Conservation (phyloP, 2,888 invertebrate genomes). For the Cancer borealis region DNA sequence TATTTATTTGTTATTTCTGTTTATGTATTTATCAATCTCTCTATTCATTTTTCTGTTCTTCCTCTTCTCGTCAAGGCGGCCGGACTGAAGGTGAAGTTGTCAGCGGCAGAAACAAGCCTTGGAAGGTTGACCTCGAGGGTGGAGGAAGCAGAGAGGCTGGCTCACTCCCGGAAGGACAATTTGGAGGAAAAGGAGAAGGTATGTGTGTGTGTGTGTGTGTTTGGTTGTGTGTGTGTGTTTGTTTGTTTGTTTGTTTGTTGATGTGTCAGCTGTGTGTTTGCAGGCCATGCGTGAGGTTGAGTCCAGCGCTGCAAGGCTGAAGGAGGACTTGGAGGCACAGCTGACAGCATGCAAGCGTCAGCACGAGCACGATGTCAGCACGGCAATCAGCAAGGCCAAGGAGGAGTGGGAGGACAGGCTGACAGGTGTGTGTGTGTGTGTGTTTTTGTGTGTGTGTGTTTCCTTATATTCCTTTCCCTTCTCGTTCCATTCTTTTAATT, state of each 20-base stretch:
- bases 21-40: too few relatives aligned
- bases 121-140: constrained; percentile 25
- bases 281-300: constrained; percentile 59
- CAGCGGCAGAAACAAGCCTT: constrained; percentile 37
- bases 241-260: not conserved
- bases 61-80: constrained; percentile 21
- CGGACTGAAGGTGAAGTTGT: constrained; percentile 59
- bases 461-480: too few relatives aligned
- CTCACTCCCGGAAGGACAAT: constrained; percentile 46
- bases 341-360: not conserved
- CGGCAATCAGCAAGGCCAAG: constrained; percentile 45
- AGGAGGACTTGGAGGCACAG: constrained; percentile 39
- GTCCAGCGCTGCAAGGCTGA: constrained; percentile 2
- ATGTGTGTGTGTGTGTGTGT: not conserved
- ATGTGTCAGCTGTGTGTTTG: not conserved
- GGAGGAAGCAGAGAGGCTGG: constrained; percentile 55
- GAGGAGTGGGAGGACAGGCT: constrained; percentile 62
- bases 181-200: constrained; percentile 70
- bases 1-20: too few relatives aligned
- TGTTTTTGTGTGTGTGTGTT: not conserved
- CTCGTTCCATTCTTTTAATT: not conserved
- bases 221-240: constrained; percentile 48
- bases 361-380: constrained; percentile 28
- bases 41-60: not conserved
- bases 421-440: constrained; percentile 36